phyloP scores from a whole-genome alignment of 2,113 vertebrate species.

The Aphyosemion australe region DNA sequence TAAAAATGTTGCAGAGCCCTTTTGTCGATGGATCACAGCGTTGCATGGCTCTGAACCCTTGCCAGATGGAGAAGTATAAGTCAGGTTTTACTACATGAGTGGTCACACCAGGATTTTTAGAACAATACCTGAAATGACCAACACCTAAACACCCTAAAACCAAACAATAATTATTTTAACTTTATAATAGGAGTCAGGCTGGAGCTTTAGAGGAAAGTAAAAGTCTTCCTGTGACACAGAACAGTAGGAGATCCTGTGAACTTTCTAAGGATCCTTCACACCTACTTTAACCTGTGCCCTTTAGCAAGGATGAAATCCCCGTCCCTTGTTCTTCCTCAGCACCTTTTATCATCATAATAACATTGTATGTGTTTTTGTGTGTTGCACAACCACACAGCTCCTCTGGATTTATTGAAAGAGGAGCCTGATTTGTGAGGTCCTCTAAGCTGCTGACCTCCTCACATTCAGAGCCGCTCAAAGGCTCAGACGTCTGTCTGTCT shows the following conservation, averaged over 20 bases:
- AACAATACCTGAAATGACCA: too few species aligned
- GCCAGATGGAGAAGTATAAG: too few species aligned
- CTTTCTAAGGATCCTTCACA: conserved; percentile 43
- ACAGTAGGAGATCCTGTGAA: conserved; percentile 47
- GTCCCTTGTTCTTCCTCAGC: conserved; percentile 25
- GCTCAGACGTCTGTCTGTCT: conserved; percentile 22
- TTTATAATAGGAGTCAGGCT: not conserved
- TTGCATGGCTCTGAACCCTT: too few species aligned
- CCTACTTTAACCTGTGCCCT: conserved; percentile 54
- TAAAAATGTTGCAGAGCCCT: too few species aligned
- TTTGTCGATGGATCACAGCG: too few species aligned
- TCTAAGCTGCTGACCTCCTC: conserved; percentile 66
- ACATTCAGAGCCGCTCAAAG: conserved; percentile 35
- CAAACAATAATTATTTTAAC: not conserved
- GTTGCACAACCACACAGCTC: conserved; percentile 19
- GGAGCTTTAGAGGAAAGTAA: conserved; percentile 27
- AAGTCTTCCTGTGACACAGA: conserved; percentile 32
- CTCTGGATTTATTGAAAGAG: conserved; percentile 48
- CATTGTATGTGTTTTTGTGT: conserved; percentile 26
- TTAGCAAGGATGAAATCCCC: conserved; percentile 57
- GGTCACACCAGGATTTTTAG: too few species aligned
- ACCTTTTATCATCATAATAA: conserved; percentile 25
- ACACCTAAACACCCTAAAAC: not conserved
- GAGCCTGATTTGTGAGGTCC: conserved; percentile 58
- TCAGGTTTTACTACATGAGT: too few species aligned